Percentiles rank a stretch among this genome's conserved stretches.
Conservation (phyloP, 2,888 invertebrate genomes). For the Cryptocheilus praepositus region DNA sequence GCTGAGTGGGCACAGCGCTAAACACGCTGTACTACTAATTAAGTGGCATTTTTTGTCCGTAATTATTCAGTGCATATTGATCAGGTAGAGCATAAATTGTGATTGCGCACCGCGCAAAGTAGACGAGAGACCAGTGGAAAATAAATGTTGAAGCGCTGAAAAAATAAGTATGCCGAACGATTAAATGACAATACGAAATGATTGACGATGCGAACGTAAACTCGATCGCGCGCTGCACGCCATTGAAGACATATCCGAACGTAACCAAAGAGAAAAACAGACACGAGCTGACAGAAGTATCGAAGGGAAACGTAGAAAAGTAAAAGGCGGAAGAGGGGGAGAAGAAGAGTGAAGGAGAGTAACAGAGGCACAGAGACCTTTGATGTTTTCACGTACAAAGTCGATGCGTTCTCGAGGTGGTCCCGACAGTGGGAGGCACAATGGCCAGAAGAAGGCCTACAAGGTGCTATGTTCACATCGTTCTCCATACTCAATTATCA, state of each 20-base stretch:
- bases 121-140: too few relatives aligned
- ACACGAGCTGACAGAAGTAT: conserved; percentile 5
- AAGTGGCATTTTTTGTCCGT: too few relatives aligned
- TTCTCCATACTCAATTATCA: conserved; percentile 69
- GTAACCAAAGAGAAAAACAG: conserved; percentile 30
- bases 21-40: too few relatives aligned
- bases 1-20: too few relatives aligned
- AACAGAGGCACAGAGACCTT: conserved; percentile 39
- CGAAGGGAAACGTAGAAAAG: conserved; percentile 6
- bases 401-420: conserved; percentile 52
- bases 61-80: too few relatives aligned
- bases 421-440: conserved; percentile 56
- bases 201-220: too few relatives aligned
- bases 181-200: too few relatives aligned
- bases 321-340: conserved; percentile 8
- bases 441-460: conserved; percentile 57
- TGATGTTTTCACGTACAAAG: conserved; percentile 55
- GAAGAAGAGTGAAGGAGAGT: conserved; percentile 13
- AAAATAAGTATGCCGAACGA: too few relatives aligned
- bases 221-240: conserved; percentile 2
- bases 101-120: too few relatives aligned
- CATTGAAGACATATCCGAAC: conserved; percentile 40
- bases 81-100: not conserved
- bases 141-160: too few relatives aligned
- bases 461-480: conserved; percentile 67